Evolutionary conservation across 2,113 vertebrate species (phyloP), one percentile per base, ranked within the genome.

Genomic region (Hippocampus barbouri): DNA sequence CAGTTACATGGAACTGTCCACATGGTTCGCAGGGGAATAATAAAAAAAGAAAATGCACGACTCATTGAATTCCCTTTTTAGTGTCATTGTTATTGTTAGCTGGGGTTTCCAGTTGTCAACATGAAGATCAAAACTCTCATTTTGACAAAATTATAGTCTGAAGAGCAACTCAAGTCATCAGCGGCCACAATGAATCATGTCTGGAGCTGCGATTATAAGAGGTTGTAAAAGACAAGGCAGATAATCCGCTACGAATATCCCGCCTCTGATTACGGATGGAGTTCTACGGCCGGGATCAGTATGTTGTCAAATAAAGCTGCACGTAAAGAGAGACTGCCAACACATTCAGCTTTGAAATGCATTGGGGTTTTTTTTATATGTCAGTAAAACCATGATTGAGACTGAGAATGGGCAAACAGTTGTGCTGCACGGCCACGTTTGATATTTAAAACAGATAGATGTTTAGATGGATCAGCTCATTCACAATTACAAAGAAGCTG

Each of bases 221-320:
- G 85, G 73, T 87, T 75, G 74, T 84, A 86, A 88, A 85, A 88
- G 63, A 85, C 69, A 72, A 78, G 70, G 75, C 70, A 70, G 79
- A 84, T 77, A 82, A 86, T 85, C 80, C 81, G 80, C 76, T 68
- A 61, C 84, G 73, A 88, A 80, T 80, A 75, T 87, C 84, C 78
- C 85, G 71, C 69, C 78, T 81, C 73, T 81, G 74, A 86, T 83
- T 78, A 79, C 66, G 77, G 75, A 68, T 69, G 76, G 82, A 82
- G 86, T 78, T 80, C 73, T 61, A 84, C 79, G 59, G 71, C 40
- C 67, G 68, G 75, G 75, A 84, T 86, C 73, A 77, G 41, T 34
- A 74, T 71, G 78, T 25, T 64, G 82, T 85, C 74, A 79, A 79
- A 83, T 77, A 65, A 80, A 78, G 75, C 69, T 74, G 71, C 73